These are phyloP conservation scores for Boloria selene DNA, from an alignment of 2,888 invertebrate genomes.

Conservation along the genomic window DNA sequence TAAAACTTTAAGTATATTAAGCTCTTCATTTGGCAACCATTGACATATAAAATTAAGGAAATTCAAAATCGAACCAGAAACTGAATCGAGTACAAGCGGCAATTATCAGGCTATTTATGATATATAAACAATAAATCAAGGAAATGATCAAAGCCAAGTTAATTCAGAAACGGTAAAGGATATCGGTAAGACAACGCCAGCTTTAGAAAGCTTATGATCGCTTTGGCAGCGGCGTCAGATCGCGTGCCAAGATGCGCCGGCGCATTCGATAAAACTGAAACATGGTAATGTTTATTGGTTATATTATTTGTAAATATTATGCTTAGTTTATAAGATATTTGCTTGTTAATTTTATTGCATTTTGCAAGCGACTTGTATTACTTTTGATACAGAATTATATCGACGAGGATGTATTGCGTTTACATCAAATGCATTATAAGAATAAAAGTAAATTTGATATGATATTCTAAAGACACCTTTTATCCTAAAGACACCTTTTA, in stretches of 20 bases:
- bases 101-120: too few species aligned
- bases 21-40: too few species aligned
- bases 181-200: slow-evolving; percentile 26
- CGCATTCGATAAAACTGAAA: slow-evolving; percentile 18
- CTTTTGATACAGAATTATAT: neutral
- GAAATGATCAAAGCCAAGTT: slow-evolving; percentile 11
- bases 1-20: too few species aligned
- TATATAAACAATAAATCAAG: neutral
- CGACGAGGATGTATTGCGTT: too few species aligned
- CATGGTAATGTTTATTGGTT: slow-evolving; percentile 12
- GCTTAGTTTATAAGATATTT: neutral
- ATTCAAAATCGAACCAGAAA: too few species aligned
- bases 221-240: slow-evolving; percentile 53
- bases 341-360: slow-evolving; percentile 4
- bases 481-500: too few species aligned
- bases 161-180: slow-evolving; percentile 3
- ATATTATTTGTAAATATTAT: slow-evolving; percentile 14
- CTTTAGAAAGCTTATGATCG: slow-evolving; percentile 45
- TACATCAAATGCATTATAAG: too few species aligned
- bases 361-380: neutral
- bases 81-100: too few species aligned
- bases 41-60: too few species aligned
- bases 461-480: too few species aligned
- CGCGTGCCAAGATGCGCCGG: slow-evolving; percentile 56
- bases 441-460: too few species aligned